Evolutionary conservation across 92 coral and sea anemone species (phyloP), one percentile per base, ranked within the genome.

Genomic region (Umimayanthus kanabou): DNA sequence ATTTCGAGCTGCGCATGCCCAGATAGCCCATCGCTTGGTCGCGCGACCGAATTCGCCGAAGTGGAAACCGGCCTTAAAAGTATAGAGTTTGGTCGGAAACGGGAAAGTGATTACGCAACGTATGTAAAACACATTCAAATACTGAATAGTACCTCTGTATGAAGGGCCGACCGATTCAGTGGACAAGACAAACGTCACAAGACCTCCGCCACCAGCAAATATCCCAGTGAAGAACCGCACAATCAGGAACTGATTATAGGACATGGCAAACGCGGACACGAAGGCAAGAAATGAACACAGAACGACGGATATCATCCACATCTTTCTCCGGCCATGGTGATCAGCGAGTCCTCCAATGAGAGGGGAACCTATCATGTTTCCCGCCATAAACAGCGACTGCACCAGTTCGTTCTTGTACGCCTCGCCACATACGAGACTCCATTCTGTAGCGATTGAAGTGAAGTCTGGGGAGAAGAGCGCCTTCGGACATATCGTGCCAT

Each of bases 141-240:
- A n/a, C n/a, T n/a, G n/a, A n/a, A n/a, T n/a, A 1, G 6, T 88
- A 90, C 95, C 95, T 86, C 95, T 78, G 73, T 93, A 91, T 0
- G 95, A 89, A 22, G 96, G 89, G 5, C 96, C 96, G 5, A 93
- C 90, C 45, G 90, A 87, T 87, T 93, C 96, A 2, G 93, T 90
- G 49, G 91, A 53, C 69, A 93, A 82, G 1, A 93, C 96, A 50
- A 93, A 93, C 22, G 89, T 30, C 13, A 91, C 76, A 25, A 93
- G 86, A 22, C 71, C 58, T 37, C 92, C 93, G 0, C 93, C 93
- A 15, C 86, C 87, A 5, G 91, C 66, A 42, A 88, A 87, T 22
- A 89, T 33, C 5, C 96, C 96, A 40, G 81, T 70, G 18, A 93
- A 23, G 71, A 93, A 93, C 2, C 96, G 90, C 55, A 87, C 47